Base-by-base conservation (phyloP, 2,797 vertebrate genomes). In the Chloroceryle inda region DNA sequence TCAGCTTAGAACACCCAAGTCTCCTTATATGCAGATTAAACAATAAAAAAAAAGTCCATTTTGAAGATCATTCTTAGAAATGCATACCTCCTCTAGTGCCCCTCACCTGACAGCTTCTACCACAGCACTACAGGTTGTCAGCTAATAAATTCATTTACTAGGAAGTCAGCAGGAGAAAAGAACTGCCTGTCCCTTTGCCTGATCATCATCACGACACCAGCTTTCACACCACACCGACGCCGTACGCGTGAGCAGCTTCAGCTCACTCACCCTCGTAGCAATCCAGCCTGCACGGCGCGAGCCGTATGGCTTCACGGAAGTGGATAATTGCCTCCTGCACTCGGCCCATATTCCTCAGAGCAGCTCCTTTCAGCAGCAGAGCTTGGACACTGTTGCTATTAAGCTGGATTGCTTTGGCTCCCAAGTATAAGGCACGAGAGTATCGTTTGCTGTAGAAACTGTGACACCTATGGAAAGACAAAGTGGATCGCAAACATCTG, bases 261-360 rank as follows among this genome's bases (percentile, higher is more conserved):
- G 18, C 9, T 10, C 47, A 71, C 97, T 67, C 96, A 97, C 99
- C 99, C 98, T 99, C 99, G 0, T 99, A 99, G 97, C 99, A 99
- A 98, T 99, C 99, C 11, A 99, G 98, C 44, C 99, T 97, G 93
- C 99, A 99, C 23, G 99, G 99, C 0, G 99, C 99, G 12, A 99
- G 97, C 2, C 99, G 98, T 97, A 99, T 99, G 13, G 99, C 99
- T 97, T 99, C 99, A 11, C 99, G 98, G 93, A 99, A 99, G 82
- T 99, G 99, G 79, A 99, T 99, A 94, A 99, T 99, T 52, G 99
- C 99, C 89, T 99, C 99, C 94, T 99, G 99, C 47, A 99, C 99
- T 4, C 99, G 97, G 26, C 99, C 99, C 99, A 99, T 99, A 87
- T 99, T 99, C 74, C 99, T 98, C 44, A 99, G 98, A 0, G 99